Evolutionary conservation across 2,888 invertebrate species (phyloP).

Genomic region (Drosophila mimetica): DNA sequence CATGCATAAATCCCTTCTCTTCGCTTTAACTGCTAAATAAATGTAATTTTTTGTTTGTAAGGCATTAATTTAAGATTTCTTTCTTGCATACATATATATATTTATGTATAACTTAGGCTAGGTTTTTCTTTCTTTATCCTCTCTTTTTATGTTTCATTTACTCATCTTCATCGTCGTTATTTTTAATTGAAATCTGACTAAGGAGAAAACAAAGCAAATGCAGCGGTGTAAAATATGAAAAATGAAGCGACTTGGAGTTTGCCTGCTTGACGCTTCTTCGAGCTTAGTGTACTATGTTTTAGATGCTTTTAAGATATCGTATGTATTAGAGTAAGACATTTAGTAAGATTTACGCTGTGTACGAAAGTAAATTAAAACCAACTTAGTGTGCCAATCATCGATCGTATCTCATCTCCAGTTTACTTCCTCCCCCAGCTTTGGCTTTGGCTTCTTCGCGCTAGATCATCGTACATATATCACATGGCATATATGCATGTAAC

Average conservation of each 20-base stretch:
- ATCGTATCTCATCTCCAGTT: slow-evolving; percentile 27
- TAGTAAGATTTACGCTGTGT: slow-evolving; percentile 45
- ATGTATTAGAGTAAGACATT: slow-evolving; percentile 58
- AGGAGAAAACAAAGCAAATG: slow-evolving; percentile 35
- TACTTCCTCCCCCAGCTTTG: slow-evolving; percentile 53
- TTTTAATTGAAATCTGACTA: slow-evolving; percentile 20
- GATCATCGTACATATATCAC: slow-evolving; percentile 9
- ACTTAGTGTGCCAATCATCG: slow-evolving; percentile 52
- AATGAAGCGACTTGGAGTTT: slow-evolving; percentile 52
- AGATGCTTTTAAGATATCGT: slow-evolving; percentile 52
- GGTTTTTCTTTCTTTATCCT: slow-evolving; percentile 5
- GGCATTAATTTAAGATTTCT: slow-evolving; percentile 70
- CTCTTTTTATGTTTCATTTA: slow-evolving; percentile 19
- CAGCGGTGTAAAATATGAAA: slow-evolving; percentile 18
- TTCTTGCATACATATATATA: slow-evolving; percentile 24
- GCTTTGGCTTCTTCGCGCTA: slow-evolving; percentile 52
- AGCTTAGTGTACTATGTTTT: slow-evolving; percentile 58
- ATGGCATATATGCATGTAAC: slow-evolving; percentile 9
- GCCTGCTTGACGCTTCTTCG: slow-evolving; percentile 14
- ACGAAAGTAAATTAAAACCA: slow-evolving; percentile 44
- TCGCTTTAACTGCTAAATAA: slow-evolving; percentile 48
- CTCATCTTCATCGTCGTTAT: slow-evolving; percentile 3
- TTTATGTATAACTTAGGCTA: slow-evolving; percentile 28
- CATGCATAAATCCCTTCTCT: slow-evolving; percentile 31
- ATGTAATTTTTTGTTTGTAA: slow-evolving; percentile 58